Percentiles rank a stretch among this genome's conserved stretches.
phyloP scores from a whole-genome alignment of 2,888 invertebrate species.

The Julus scandinavius region DNA sequence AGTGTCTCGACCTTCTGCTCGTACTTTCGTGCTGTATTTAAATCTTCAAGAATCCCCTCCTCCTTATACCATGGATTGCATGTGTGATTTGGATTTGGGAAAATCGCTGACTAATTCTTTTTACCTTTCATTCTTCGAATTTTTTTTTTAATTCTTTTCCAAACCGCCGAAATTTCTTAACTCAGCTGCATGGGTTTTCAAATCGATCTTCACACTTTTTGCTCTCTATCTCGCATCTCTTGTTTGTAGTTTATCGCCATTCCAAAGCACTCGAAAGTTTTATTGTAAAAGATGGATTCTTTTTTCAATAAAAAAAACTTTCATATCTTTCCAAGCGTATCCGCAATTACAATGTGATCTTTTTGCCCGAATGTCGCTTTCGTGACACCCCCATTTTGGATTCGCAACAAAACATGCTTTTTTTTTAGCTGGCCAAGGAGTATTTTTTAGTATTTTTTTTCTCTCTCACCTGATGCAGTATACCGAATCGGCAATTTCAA shows the following conservation, averaged over 20 bases:
- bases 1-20: background rate
- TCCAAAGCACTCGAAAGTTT: slow-evolving; percentile 46
- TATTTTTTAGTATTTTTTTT: background rate
- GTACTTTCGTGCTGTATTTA: background rate
- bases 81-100: background rate
- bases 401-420: slow-evolving; percentile 28
- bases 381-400: slow-evolving; percentile 44
- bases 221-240: slow-evolving; percentile 31
- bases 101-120: slow-evolving; percentile 47
- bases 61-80: background rate
- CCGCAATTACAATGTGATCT: slow-evolving; percentile 48
- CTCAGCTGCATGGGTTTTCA: background rate
- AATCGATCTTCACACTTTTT: slow-evolving; percentile 52
- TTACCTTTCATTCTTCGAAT: slow-evolving; percentile 14
- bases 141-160: slow-evolving; percentile 17
- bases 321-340: slow-evolving; percentile 46
- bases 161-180: background rate
- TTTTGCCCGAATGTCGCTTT: slow-evolving; percentile 39
- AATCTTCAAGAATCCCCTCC: background rate
- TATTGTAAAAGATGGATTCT: slow-evolving; percentile 47
- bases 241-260: slow-evolving; percentile 47
- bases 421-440: background rate
- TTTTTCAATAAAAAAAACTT: slow-evolving; percentile 39
- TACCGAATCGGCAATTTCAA: slow-evolving; percentile 43
- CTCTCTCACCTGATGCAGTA: slow-evolving; percentile 46